Percentiles rank a stretch among this genome's conserved stretches.
phyloP scores from a whole-genome alignment of 2,113 vertebrate genomes.

The Monarcha castaneiventris region DNA sequence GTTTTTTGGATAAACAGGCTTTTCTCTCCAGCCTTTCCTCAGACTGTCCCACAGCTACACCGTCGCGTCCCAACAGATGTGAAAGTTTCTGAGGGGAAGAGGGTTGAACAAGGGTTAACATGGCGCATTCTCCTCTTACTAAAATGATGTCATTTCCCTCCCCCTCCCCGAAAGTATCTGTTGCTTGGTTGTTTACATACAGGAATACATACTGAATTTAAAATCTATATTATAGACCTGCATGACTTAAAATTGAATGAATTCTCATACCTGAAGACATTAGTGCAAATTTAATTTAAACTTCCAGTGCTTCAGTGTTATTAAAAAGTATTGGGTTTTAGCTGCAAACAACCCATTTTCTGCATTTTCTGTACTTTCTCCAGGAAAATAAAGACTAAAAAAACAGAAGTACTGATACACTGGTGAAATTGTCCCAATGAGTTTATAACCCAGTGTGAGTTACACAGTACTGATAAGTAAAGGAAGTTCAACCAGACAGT shows the following conservation, averaged over 20 bases:
- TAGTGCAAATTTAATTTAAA: neutral
- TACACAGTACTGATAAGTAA: constrained; percentile 81
- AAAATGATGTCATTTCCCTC: constrained; percentile 50
- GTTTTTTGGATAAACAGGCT: neutral
- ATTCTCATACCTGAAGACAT: neutral
- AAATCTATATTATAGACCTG: neutral
- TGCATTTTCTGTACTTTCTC: neutral
- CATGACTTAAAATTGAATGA: neutral
- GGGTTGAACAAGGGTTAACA: constrained; percentile 55
- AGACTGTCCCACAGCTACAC: neutral
- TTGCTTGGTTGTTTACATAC: constrained; percentile 50
- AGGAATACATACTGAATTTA: neutral
- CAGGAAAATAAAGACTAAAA: constrained; percentile 44
- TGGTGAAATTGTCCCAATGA: constrained; percentile 68
- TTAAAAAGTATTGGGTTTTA: neutral
- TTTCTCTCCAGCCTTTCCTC: neutral
- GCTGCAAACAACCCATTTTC: neutral
- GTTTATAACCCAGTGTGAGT: constrained; percentile 76
- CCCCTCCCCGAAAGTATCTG: constrained; percentile 19
- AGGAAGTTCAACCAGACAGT: constrained; percentile 99
- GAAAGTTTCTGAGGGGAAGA: neutral
- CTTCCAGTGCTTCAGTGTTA: neutral
- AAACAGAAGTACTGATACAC: constrained; percentile 59
- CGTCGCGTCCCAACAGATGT: neutral
- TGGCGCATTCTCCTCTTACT: constrained; percentile 23